Evolutionary conservation across 1,140 invertebrate species (phyloP), one percentile per base, ranked within the genome.

Genomic region (Cheumatopsyche charites): DNA sequence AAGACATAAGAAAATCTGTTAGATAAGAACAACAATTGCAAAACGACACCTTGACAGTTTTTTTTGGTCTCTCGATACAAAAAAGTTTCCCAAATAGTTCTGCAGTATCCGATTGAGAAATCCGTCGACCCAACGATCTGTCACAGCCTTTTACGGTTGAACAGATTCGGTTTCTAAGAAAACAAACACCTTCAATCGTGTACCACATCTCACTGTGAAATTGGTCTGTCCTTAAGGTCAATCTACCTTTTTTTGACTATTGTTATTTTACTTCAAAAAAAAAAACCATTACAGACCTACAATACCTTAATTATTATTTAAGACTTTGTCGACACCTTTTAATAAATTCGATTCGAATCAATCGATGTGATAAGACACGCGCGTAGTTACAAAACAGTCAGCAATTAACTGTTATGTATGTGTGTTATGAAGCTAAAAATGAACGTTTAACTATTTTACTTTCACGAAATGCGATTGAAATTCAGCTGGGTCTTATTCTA

Each of bases 111-210:
- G 21, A 23, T 67, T 67, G 63, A 11, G 63, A 11, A 67, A 67
- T 21, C n/a, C 9, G 17, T 3, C 17, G 63, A 63, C 36, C 36
- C 62, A 42, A 42, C 42, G 62, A 67, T 67, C 63, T 67, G 63
- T 67, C 63, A 67, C 63, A 67, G 63, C 63, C 63, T 67, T 67
- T 67, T 47, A 49, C 63, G 63, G 42, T 67, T 41, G 15, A 67
- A 17, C 21, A n/a, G 29, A 11, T 19, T 63, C 62, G 29, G 19
- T 58, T 26, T 25, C 21, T 58, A 58, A 4, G 21, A n/a, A n/a
- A n/a, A n/a, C n/a, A n/a, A 52, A 58, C 19, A 21, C 43, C 15
- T 47, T 47, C 15, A 9, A 36, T 36, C 29, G 29, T 36, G 29
- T 36, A 15, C 15, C 12, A 47, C 43, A n/a, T 47, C 15, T n/a